A percentile compares a stretch with the other conserved stretches of the same genome.
Conservation (phyloP, 2,113 vertebrate species). For the Garra rufa region DNA sequence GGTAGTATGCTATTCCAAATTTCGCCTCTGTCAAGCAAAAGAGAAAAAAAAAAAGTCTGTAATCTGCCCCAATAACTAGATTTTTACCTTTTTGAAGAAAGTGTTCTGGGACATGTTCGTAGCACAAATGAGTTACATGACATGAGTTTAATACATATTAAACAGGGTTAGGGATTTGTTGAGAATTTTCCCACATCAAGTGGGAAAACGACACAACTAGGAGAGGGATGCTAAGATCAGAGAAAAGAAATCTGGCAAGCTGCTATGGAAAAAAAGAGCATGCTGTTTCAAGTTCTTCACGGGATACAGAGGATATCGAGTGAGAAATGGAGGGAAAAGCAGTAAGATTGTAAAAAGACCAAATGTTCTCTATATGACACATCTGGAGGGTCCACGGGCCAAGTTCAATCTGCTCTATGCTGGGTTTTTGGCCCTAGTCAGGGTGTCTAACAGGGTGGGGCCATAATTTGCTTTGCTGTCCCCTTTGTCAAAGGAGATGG, state of each 20-base stretch:
- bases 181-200: slow-evolving; percentile 39
- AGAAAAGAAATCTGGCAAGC: slow-evolving; percentile 49
- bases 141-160: not conserved
- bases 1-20: not conserved
- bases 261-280: slow-evolving; percentile 50
- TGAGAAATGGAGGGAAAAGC: slow-evolving; percentile 40
- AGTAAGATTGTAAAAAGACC: slow-evolving; percentile 54
- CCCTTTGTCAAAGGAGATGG: slow-evolving; percentile 48
- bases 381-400: slow-evolving; percentile 56
- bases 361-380: slow-evolving; percentile 58
- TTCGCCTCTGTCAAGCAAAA: not conserved
- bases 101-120: not conserved
- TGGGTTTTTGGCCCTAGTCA: slow-evolving; percentile 28
- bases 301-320: slow-evolving; percentile 55
- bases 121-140: not conserved
- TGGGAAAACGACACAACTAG: slow-evolving; percentile 22
- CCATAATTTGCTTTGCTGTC: slow-evolving; percentile 48
- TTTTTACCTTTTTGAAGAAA: not conserved
- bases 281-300: slow-evolving; percentile 56
- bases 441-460: slow-evolving; percentile 49
- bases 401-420: slow-evolving; percentile 53
- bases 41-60: not conserved
- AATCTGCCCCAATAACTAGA: not conserved
- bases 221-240: slow-evolving; percentile 40
- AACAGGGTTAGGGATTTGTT: slow-evolving; percentile 1